Conservation (phyloP, 2,888 invertebrate genomes). For the Ametastegia equiseti region DNA sequence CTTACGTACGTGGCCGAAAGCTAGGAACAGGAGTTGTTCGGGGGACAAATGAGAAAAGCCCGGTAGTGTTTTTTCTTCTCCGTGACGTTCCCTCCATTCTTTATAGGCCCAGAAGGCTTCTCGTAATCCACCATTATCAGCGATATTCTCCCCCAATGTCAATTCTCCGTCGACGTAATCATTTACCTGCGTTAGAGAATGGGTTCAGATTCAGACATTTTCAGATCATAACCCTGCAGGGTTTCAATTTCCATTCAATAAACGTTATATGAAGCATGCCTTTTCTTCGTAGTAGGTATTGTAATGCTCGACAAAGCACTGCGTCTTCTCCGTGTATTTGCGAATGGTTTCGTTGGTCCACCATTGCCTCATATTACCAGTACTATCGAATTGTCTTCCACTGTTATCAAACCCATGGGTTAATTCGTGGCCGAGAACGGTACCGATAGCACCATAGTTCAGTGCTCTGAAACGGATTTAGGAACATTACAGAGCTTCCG, state of each 20-base stretch:
- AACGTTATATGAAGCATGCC: slow-evolving; percentile 65
- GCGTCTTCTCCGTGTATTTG: slow-evolving; percentile 86
- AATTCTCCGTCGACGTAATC: slow-evolving; percentile 84
- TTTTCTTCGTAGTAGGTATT: slow-evolving; percentile 82
- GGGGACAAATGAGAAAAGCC: slow-evolving; percentile 85
- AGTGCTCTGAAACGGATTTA: slow-evolving; percentile 80
- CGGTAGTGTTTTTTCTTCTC: slow-evolving; percentile 83
- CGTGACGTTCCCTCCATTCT: slow-evolving; percentile 78
- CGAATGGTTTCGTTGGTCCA: slow-evolving; percentile 89
- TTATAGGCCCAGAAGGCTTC: slow-evolving; percentile 85
- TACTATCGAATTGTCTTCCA: slow-evolving; percentile 90
- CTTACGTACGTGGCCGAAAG: slow-evolving; percentile 86
- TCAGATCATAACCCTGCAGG: neutral
- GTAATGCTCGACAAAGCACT: slow-evolving; percentile 93
- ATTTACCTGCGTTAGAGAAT: slow-evolving; percentile 61
- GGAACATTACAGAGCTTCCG: neutral
- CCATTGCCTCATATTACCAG: slow-evolving; percentile 93
- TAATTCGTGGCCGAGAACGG: slow-evolving; percentile 86
- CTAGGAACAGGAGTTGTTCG: slow-evolving; percentile 88
- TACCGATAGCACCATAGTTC: slow-evolving; percentile 90
- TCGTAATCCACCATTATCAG: slow-evolving; percentile 89
- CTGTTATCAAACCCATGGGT: slow-evolving; percentile 81
- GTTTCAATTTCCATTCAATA: neutral
- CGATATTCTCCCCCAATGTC: slow-evolving; percentile 90
- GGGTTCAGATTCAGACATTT: neutral